A percentile compares a stretch with the other conserved stretches of the same genome.
These are phyloP conservation scores for Melanerpes aurifrons DNA, from an alignment of 2,113 vertebrate genomes.

Conservation along the genomic window DNA sequence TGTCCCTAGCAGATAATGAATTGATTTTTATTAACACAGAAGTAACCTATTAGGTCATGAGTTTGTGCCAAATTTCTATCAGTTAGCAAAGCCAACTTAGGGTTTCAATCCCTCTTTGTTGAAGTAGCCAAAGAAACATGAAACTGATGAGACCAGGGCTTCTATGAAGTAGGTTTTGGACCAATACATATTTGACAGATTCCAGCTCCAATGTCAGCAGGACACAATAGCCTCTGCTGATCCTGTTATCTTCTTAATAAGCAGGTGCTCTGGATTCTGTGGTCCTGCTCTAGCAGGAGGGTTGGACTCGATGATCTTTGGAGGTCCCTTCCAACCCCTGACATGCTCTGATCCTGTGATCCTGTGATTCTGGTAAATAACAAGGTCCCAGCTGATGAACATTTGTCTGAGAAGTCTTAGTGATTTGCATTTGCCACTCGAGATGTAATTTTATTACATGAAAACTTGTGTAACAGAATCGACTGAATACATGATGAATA, in stretches of 20 bases:
- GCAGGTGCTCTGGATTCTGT: not conserved
- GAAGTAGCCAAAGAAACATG: not conserved
- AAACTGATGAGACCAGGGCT: not conserved
- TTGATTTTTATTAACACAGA: not conserved
- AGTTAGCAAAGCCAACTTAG: not conserved
- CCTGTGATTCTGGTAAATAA: not conserved
- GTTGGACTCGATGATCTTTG: too few relatives aligned
- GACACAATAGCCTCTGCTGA: not conserved
- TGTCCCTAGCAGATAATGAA: not conserved
- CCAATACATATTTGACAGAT: fast-evolving
- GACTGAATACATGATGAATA: not conserved
- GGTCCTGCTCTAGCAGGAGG: too few relatives aligned
- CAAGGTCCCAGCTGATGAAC: not conserved
- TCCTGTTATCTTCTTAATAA: not conserved
- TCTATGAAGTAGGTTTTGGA: not conserved
- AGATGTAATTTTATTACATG: not conserved
- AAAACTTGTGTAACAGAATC: not conserved
- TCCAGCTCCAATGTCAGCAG: not conserved
- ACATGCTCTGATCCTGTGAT: too few relatives aligned
- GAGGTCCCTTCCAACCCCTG: too few relatives aligned
- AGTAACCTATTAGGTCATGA: not conserved
- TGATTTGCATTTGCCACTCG: not conserved
- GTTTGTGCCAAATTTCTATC: not conserved
- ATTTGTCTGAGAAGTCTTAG: not conserved
- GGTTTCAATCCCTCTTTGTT: not conserved